Evolutionary conservation across 2,113 vertebrate species (phyloP).

Genomic region (Pelecanus crispus): DNA sequence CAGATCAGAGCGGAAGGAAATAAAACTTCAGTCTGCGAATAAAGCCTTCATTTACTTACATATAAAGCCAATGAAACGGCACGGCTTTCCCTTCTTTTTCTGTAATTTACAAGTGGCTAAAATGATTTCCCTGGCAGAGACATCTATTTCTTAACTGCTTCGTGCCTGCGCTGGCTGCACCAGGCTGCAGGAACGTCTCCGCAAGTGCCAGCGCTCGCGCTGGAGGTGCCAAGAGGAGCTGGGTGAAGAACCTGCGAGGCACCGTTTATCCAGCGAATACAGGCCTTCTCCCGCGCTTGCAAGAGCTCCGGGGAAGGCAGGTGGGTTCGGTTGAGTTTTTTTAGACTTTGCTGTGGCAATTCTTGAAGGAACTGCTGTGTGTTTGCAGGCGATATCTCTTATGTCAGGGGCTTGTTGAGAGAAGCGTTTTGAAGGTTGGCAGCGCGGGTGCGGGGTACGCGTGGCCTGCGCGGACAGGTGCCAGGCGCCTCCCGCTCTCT

Average conservation of each 20-base stretch:
- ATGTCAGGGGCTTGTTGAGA: not conserved
- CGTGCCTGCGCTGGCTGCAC: not conserved
- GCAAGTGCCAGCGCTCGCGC: fast-evolving
- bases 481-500: not conserved
- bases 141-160: not conserved
- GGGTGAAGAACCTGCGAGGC: not conserved
- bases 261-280: not conserved
- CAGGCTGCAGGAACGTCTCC: not conserved
- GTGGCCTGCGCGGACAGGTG: not conserved
- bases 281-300: not conserved
- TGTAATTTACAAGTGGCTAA: not conserved
- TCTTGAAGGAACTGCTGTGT: not conserved
- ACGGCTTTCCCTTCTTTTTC: not conserved
- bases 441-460: fast-evolving
- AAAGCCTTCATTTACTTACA: not conserved
- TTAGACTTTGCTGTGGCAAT: not conserved
- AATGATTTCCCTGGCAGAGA: not conserved
- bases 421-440: fast-evolving
- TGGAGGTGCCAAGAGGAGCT: not conserved
- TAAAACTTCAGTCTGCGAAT: not conserved
- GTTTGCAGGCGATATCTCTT: not conserved
- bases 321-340: not conserved
- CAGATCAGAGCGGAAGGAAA: not conserved
- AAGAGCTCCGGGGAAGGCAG: not conserved
- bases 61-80: not conserved